phyloP scores from a whole-genome alignment of 2,113 vertebrate genomes.

The Otolemur garnettii region DNA sequence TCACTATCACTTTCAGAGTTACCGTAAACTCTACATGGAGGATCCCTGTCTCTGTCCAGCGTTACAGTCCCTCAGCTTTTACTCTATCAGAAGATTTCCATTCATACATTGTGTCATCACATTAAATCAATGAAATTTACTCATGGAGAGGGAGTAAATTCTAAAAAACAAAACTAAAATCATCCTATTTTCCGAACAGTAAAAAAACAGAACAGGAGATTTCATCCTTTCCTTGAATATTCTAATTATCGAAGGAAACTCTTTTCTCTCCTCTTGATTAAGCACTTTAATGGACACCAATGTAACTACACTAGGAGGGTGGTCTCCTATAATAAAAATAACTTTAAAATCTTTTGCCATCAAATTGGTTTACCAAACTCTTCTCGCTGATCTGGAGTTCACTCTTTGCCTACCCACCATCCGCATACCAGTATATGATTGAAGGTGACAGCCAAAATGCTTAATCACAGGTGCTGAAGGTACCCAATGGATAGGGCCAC shows the following conservation, averaged over 20 bases:
- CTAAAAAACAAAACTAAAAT: constrained; percentile 5
- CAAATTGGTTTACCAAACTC: background rate
- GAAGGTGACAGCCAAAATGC: background rate
- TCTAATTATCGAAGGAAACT: constrained; percentile 8
- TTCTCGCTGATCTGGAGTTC: background rate
- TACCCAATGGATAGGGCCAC: background rate
- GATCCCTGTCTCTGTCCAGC: background rate
- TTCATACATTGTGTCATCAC: background rate
- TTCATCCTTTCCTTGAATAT: constrained; percentile 30
- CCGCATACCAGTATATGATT: background rate
- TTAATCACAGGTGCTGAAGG: background rate
- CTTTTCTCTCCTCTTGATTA: background rate
- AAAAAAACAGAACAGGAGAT: background rate
- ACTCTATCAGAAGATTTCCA: background rate
- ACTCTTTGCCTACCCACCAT: background rate
- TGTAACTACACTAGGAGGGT: background rate
- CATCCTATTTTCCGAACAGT: background rate
- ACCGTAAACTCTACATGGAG: background rate
- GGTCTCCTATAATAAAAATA: background rate
- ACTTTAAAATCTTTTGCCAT: background rate
- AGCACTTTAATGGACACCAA: background rate
- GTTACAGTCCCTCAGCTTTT: background rate
- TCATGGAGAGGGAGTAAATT: background rate
- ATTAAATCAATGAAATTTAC: background rate
- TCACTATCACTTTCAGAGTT: background rate